Base-by-base conservation (phyloP, 2,113 vertebrate species). In the rabbit (Oryctolagus cuniculus) region DNA sequence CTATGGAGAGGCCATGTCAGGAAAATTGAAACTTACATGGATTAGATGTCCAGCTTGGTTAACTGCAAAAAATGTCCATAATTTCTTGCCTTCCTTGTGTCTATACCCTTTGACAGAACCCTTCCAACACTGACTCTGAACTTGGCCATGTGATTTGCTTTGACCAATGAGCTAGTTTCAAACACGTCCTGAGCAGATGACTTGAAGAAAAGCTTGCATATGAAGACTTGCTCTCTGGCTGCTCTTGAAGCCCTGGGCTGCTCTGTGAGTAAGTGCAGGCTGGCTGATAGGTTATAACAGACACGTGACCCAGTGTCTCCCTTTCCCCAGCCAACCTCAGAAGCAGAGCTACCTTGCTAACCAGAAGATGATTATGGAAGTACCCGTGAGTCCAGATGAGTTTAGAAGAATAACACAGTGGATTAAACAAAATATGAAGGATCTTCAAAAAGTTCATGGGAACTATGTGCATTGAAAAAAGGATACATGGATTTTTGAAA, bases 351-450 rank as follows among this genome's bases (percentile, higher is more conserved):
- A 34, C 53, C 70, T 44, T 29, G 27, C 36, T 85, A 36, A 53
- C 53, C 55, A 85, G 58, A 51, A 89, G 2, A n/a, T 82, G 49
- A 72, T 49, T 38, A 44, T 7, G 31, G 64, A 58, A 80, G 19
- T 73, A 88, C 27, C 16, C 19, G 2, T 79, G 34, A 91, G 44
- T 84, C 19, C 36, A 73, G 29, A 2, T 21, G 44, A 89, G 81
- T 19, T 15, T 7, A 79, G n/a, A 36, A 72, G 69, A 78, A 58
- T 2, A 4, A 34, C 24, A 78, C n/a, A 64, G 2, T 66, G 51
- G 74, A 95, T 10, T 84, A 58, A 91, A 74, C 61, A n/a, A 53
- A 92, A 90, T 64, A 58, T 17, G 19, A 58, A 58, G 55, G 16
- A 58, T 15, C 15, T 58, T 58, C 55, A 15, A 58, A 58, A 58